Base-by-base conservation (phyloP, 2,888 invertebrate genomes). In the Mechanitis mazaeus region DNA sequence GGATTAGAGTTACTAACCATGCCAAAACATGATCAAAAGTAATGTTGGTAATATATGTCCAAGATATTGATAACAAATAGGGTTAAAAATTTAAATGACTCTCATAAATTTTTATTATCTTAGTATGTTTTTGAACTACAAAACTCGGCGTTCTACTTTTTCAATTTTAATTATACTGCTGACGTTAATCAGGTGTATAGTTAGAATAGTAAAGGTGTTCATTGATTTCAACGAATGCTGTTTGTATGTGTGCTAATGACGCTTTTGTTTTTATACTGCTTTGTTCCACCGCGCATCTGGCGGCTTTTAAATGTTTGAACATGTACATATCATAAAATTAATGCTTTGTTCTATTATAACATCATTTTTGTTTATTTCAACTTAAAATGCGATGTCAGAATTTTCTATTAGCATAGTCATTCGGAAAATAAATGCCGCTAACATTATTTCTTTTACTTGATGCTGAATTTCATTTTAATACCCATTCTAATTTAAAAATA, bases 141-240 rank as follows among this genome's bases (percentile, higher is more conserved):
- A 11, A 42, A 42, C 42, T 50, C 11, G 7, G 31, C 50, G n/a
- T 42, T 55, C 42, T 42, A 57, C 42, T 54, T 54, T 54, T 59
- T 58, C 62, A 68, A 60, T 61, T 55, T 65, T 67, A 75, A 76
- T 77, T 75, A 76, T 72, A 71, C 63, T 58, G 66, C 70, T 69
- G 67, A 67, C 68, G 73, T 72, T 76, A 75, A 75, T 73, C 61
- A 60, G 64, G 53, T 46, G 64, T 63, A 69, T 69, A 64, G 67
- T 72, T 75, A 71, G 73, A 64, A 66, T 70, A 66, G 74, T 75
- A 72, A 73, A 73, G 68, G 68, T 68, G 58, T 56, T 69, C 66
- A 77, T 79, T 77, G 79, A 79, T 80, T 74, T 69, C 58, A 58
- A 59, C 45, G 55, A 45, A 54, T 47, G 63, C 50, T 9, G 11